Evolutionary conservation across 1,140 invertebrate genomes (phyloP), one percentile per base, ranked within the genome.

Genomic region (Drosophila tristis): DNA sequence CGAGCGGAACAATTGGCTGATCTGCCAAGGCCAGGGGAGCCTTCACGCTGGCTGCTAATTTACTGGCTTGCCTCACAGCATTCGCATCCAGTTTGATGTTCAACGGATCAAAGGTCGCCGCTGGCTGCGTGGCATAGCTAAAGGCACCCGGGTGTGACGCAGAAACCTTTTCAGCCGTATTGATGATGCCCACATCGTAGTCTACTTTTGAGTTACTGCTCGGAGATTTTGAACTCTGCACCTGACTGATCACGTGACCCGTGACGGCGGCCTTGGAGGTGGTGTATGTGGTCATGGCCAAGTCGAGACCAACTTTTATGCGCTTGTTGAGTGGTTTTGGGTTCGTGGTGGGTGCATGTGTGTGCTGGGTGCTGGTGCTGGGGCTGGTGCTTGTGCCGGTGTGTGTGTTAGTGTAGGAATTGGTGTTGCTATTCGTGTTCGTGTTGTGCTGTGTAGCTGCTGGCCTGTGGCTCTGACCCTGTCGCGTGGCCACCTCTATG

Each of bases 281-380:
- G 20, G 48, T 73, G 44, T 42, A 75, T 15, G 80, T 85, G 43
- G n/a, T 73, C 71, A 75, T 54, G 43, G 72, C 72, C 61, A 75
- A 2, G 11, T 75, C 31, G 6, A 75, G 54, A 13, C 72, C 72
- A 15, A 16, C 1, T 26, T 54, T 26, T 25, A 75, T 56, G 51
- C 66, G 43, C 43, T 44, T 50, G 44, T 64, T 48, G 55, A 71
- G 42, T 51, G 25, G 35, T 11, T 4, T 5, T 5, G 35, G 35
- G 13, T 5, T 39, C 4, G 35, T 39, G 11, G 35, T 39, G 35
- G 35, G 11, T 39, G 35, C 35, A 39, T 13, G 1, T 4, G 26
- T 29, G 26, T 29, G 5, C 26, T 29, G 5, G 26, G 26, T 29
- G 26, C 26, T 29, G 6, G 26, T 29, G 26, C 23, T 23, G 23